These are phyloP conservation scores for Dysdera silvatica DNA, from an alignment of 1,140 invertebrate genomes.

Conservation along the genomic window DNA sequence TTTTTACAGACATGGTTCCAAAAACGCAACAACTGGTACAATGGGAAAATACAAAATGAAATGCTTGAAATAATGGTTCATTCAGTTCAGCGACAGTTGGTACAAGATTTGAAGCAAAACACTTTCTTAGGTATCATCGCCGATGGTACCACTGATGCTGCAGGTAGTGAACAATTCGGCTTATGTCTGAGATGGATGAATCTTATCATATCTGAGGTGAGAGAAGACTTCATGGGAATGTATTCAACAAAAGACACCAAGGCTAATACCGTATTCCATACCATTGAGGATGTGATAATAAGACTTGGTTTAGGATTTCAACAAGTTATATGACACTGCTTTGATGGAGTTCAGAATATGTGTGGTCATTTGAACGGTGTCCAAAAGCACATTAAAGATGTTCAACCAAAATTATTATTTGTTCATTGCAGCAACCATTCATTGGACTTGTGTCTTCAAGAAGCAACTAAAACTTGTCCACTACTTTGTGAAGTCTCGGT, in stretches of 20 bases:
- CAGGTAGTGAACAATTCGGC: constrained; percentile 1
- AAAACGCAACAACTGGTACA: not conserved
- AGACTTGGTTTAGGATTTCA: not conserved
- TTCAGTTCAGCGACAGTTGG: constrained; percentile 2
- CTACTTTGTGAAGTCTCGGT: not conserved
- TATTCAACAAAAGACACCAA: not conserved
- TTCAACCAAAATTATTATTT: not conserved
- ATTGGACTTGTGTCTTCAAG: not conserved
- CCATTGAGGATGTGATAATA: not conserved
- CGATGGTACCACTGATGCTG: not conserved
- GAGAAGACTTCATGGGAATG: constrained; percentile 1
- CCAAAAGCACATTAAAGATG: not conserved
- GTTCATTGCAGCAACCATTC: not conserved
- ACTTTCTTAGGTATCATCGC: not conserved
- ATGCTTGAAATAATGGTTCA: constrained; percentile 4
- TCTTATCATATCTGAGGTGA: not conserved
- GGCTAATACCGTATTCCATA: not conserved
- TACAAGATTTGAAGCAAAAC: not conserved
- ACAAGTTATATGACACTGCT: not conserved
- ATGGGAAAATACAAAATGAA: not conserved
- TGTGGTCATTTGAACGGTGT: not conserved
- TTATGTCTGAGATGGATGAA: not conserved
- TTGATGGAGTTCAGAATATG: not conserved
- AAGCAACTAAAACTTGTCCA: not conserved
- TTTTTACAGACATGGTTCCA: not conserved